Percentiles rank a stretch among this genome's conserved stretches.
phyloP scores from a whole-genome alignment of 2,113 vertebrate genomes.

The human (Homo sapiens) region DNA sequence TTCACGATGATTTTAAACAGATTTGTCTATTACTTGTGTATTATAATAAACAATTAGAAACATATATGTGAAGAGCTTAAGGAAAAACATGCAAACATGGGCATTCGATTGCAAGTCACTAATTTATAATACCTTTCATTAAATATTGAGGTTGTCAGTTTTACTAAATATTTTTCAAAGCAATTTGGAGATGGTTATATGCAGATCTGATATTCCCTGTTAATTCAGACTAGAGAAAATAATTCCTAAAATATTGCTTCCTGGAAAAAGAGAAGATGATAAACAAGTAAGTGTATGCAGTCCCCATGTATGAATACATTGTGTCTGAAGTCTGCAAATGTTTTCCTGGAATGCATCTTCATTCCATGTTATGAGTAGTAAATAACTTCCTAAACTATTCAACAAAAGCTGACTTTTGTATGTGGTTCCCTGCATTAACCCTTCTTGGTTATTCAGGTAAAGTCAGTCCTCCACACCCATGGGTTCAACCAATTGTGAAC shows the following conservation, averaged over 20 bases:
- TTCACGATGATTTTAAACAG: background rate
- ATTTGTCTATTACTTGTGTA: background rate
- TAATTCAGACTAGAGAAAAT: conserved; percentile 28
- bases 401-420: background rate
- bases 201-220: background rate
- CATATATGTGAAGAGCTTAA: background rate
- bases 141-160: conserved; percentile 16
- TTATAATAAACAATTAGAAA: background rate
- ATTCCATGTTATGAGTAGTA: background rate
- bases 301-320: background rate
- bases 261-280: background rate
- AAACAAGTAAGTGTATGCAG: background rate
- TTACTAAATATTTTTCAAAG: conserved; percentile 52
- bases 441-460: background rate
- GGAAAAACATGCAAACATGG: conserved; percentile 19
- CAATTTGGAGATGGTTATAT: background rate
- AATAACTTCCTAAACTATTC: background rate
- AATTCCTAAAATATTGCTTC: conserved; percentile 23
- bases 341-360: conserved; percentile 44
- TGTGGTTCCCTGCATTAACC: background rate
- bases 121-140: background rate
- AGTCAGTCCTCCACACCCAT: background rate
- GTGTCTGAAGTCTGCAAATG: background rate
- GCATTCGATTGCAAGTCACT: conserved; percentile 13
- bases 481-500: background rate